These are phyloP conservation scores for Corydoras sp. DNA, from an alignment of 2,113 vertebrate genomes.

Conservation along the genomic window DNA sequence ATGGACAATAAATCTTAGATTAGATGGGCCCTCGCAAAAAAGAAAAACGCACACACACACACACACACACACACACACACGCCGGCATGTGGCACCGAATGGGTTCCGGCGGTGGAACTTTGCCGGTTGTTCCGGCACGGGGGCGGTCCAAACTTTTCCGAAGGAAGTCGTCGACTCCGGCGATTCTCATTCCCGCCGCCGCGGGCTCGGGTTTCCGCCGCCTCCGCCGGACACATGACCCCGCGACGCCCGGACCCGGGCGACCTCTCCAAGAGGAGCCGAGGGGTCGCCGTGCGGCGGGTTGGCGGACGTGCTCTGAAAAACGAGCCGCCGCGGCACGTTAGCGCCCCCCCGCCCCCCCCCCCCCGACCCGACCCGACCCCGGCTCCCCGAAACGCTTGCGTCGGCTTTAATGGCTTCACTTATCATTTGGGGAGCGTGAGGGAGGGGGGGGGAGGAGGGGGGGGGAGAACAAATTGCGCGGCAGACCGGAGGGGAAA, in stretches of 20 bases:
- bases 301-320: slow-evolving; percentile 34
- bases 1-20: slow-evolving; percentile 78
- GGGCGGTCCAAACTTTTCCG: slow-evolving; percentile 17
- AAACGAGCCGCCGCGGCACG: slow-evolving; percentile 35
- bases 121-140: slow-evolving; percentile 24
- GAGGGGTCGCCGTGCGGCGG: neutral
- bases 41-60: slow-evolving; percentile 20
- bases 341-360: slow-evolving; percentile 29
- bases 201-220: slow-evolving; percentile 16
- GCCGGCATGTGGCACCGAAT: slow-evolving; percentile 62
- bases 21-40: slow-evolving; percentile 58
- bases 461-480: slow-evolving; percentile 30
- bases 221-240: slow-evolving; percentile 26
- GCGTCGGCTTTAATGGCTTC: slow-evolving; percentile 48
- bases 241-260: slow-evolving; percentile 1
- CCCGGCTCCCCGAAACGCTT: slow-evolving; percentile 33
- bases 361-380: slow-evolving; percentile 1
- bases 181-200: slow-evolving; percentile 12
- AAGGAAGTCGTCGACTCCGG: slow-evolving; percentile 36
- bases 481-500: slow-evolving; percentile 36
- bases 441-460: neutral
- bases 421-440: slow-evolving; percentile 43
- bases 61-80: slow-evolving; percentile 46
- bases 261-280: neutral
- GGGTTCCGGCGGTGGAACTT: slow-evolving; percentile 53